Evolutionary conservation across 2,113 vertebrate species (phyloP), one percentile per base, ranked within the genome.

Genomic region (Erpornis zantholeuca): DNA sequence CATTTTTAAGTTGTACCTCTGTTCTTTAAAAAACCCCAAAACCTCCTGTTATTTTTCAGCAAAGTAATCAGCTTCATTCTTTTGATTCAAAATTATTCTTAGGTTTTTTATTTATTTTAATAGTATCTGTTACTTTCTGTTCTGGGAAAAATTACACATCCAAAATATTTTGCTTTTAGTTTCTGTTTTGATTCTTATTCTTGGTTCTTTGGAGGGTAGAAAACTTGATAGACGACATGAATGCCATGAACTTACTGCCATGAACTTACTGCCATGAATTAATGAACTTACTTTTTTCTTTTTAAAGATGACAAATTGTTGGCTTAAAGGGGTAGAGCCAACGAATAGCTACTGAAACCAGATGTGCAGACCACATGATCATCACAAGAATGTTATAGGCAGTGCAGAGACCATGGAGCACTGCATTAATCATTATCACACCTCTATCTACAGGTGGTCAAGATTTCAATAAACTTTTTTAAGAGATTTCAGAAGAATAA

Each of bases 391-490:
- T 64, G 27, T 82, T 76, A 82, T 6, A 71, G 69, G 52, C 52
- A 91, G 31, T 60, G 59, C 23, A 89, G 29, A 78, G 42, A 45
- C 29, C 20, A 16, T 65, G 36, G 5, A 88, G 28, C 85, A 79
- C 65, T 64, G 16, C 28, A 87, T 96, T 75, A 89, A 91, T 96
- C 94, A 87, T 84, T 79, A 91, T 93, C 84, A 69, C 94, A 90
- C 90, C 25, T 94, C 65, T 88, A 61, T 82, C 73, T 94, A 78
- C 61, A 93, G 40, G 29, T 88, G 64, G 60, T 54, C 56, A 84
- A 86, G 16, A 17, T 80, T 90, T 90, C 61, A 82, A 59, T 71
- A 90, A 75, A 87, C 15, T 27, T 85, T 85, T 80, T 76, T 4
- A 88, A 86, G 61, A 77, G 10, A 83, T 92, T 88, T 94, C 24